Base-by-base conservation (phyloP, 2,113 vertebrate genomes). In the Heloderma charlesbogerti region DNA sequence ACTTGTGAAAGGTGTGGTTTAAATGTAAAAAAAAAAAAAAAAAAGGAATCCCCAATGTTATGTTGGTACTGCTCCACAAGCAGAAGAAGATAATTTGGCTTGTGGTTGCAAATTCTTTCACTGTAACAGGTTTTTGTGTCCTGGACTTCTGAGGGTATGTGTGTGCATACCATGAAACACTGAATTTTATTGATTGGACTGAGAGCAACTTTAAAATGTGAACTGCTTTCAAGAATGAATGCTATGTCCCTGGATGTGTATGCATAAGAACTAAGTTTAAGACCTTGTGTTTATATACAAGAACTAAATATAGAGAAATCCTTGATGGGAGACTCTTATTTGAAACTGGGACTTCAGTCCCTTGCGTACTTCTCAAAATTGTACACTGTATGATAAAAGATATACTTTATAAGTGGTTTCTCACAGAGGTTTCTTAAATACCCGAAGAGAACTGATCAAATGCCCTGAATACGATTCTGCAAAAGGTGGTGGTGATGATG, bases 291-390 rank as follows among this genome's bases (percentile, higher is more conserved):
- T 88, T 71, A 57, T 34, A 22, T n/a, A 79, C 31, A 45, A 15
- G 60, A 79, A 20, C 87, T 80, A 60, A 87, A 87, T 77, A 87
- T 60, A 77, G 37, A 60, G 72, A 86, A 86, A 54, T n/a, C 29
- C 63, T 67, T 79, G 75, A 34, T 67, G 34, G 48, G n/a, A 74
- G 22, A 60, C 22, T 34, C 27, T 54, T 4, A n/a, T 75, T 86
- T 54, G 43, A 86, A 74, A 74, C 0, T 69, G 15, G 16, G 3
- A 13, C 34, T 86, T 67, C 45, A 85, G 51, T 78, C 15, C 0
- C 8, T 84, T 90, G 88, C 7, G 90, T 86, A 93, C 84, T 15
- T 89, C 90, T 83, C 51, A 60, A 7, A 82, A 27, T 6, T 37
- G 27, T 43, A 71, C 10, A 29, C 6, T 90, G 40, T 75, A 84